Evolutionary conservation across 2,888 invertebrate species (phyloP), one percentile per base, ranked within the genome.

Genomic region (Amphipyra berbera): DNA sequence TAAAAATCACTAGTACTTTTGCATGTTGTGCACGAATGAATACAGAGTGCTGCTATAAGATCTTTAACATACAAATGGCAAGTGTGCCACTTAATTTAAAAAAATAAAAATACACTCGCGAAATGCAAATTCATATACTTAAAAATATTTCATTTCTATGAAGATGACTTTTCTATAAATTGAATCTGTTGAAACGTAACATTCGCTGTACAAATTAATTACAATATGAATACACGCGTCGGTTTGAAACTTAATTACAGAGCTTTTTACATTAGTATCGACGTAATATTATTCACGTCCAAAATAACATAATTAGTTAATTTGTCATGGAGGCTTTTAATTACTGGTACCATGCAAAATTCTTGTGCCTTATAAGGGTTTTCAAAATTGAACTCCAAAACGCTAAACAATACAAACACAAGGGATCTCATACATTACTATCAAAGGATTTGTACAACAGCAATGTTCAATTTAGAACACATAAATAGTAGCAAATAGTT

Each of bases 1-100:
- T 69, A 76, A 78, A 72, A 79, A 72, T 70, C 58, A 65, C 50
- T 65, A 40, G 61, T 70, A 69, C 70, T 62, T 76, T 58, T 76
- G 64, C 37, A 67, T 72, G 45, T 60, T 50, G 46, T 37, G 47
- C 55, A 55, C 54, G 50, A 57, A 53, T 62, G 44, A 52, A 55
- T 44, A 47, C 46, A 50, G 44, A 48, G 30, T 60, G 42, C 33
- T 53, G 55, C 48, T 56, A 41, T 27, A 44, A 49, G 15, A 40
- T 54, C 13, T 56, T 49, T 52, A 46, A 45, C 14, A 58, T 45
- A 35, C n/a, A 56, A 53, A 72, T 35, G 44, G 42, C 14, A 42
- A 13, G 38, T 61, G 45, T 42, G 33, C 54, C 48, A 59, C 61
- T 62, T 53, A 42, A 13, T n/a, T 30, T 54, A n/a, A 8, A 33